A percentile compares a stretch with the other conserved stretches of the same genome.
phyloP scores from a whole-genome alignment of 2,888 invertebrate species.

The Cheilosia pagana region DNA sequence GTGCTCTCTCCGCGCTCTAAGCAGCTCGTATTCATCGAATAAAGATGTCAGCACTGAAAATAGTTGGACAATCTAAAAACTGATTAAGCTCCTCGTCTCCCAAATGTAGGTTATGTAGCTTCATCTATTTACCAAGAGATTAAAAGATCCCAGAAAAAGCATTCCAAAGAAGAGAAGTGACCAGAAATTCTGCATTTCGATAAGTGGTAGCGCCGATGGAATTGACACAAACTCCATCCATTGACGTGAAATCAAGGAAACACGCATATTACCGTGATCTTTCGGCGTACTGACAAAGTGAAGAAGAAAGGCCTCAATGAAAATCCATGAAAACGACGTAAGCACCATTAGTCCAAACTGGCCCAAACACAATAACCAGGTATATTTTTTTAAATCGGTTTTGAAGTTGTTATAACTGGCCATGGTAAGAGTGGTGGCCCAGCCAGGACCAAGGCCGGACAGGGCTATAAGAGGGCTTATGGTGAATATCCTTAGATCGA shows the following conservation, averaged over 20 bases:
- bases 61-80: conserved; percentile 79
- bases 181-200: conserved; percentile 57
- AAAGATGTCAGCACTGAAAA: conserved; percentile 78
- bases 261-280: not conserved
- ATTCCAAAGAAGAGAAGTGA: conserved; percentile 50
- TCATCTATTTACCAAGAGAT: conserved; percentile 32
- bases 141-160: conserved; percentile 42
- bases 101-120: not conserved
- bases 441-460: conserved; percentile 54
- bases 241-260: conserved; percentile 12
- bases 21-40: conserved; percentile 80
- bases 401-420: conserved; percentile 84
- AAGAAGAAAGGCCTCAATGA: conserved; percentile 78
- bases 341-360: conserved; percentile 78
- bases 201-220: conserved; percentile 24
- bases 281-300: not conserved
- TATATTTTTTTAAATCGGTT: conserved; percentile 86
- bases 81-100: not conserved
- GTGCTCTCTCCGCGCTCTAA: conserved; percentile 77
- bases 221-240: conserved; percentile 41
- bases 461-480: conserved; percentile 14
- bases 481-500: not conserved
- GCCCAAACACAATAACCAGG: conserved; percentile 79
- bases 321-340: conserved; percentile 84
- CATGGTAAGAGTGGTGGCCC: conserved; percentile 61